A percentile compares a stretch with the other conserved stretches of the same genome.
Evolutionary conservation across 2,113 vertebrate genomes (phyloP).

Genomic region (Chionomys nivalis): DNA sequence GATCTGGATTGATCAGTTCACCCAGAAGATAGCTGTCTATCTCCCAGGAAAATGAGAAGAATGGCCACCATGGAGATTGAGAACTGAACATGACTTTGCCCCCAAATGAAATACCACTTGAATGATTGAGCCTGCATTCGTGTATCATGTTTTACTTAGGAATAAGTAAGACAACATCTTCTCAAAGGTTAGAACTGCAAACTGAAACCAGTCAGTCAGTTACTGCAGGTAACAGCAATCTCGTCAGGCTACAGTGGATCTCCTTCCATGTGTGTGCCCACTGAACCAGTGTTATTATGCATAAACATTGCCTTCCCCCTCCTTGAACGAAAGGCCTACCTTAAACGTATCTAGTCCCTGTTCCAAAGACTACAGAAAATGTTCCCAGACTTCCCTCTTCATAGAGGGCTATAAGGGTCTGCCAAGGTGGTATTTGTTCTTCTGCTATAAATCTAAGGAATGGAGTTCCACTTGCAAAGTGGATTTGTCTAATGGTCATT

Average conservation of each 20-base stretch:
- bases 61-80: not conserved
- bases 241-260: not conserved
- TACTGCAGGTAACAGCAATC: not conserved
- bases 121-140: not conserved
- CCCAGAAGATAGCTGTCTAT: not conserved
- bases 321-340: not conserved
- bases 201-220: not conserved
- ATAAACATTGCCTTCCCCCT: not conserved
- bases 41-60: not conserved
- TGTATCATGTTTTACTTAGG: not conserved
- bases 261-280: not conserved
- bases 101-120: not conserved
- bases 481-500: not conserved
- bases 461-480: not conserved
- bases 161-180: not conserved
- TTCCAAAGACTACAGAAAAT: not conserved
- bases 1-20: not conserved
- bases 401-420: not conserved
- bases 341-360: not conserved
- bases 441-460: not conserved
- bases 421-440: not conserved
- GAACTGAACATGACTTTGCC: not conserved
- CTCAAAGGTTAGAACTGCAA: constrained; percentile 37
- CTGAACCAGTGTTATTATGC: not conserved
- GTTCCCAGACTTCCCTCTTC: not conserved